Evolutionary conservation across 2,797 vertebrate species (phyloP), one percentile per base, ranked within the genome.

Genomic region (Silurus lanzhouensis): DNA sequence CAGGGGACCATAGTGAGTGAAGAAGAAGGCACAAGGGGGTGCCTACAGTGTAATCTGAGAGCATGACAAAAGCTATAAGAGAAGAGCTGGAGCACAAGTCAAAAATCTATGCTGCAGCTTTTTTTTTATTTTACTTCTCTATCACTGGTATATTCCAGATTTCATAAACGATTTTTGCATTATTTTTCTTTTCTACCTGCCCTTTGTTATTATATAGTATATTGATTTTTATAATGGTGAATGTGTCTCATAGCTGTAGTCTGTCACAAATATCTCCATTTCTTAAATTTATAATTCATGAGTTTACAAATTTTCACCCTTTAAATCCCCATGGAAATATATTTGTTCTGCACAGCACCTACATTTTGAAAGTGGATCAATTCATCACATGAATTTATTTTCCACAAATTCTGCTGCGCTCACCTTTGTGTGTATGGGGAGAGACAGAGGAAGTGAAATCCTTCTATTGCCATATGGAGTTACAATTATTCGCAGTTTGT

Each of bases 311-410:
- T 91, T 92, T 91, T 83, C 86, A 87, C 88, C 88, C 89, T 83
- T 83, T 88, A 87, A 89, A 90, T 91, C 92, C 92, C 92, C 86
- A 84, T 87, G 87, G 92, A 92, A 91, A 91, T 92, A 88, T 93
- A 92, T 94, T 94, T 94, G 93, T 92, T 94, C 91, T 92, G 92
- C 86, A 76, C 91, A 91, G 87, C 89, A 91, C 90, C 92, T 92
- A 92, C 91, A 92, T 92, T 93, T 92, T 93, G 90, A 89, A 89
- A 89, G 60, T 80, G 88, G 79, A 94, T 94, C 93, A 89, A 94
- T 94, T 94, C 91, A 94, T 94, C 93, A 92, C 91, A 89, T 89
- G 89, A 91, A 92, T 92, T 90, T 92, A 89, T 92, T 94, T 93
- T 92, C 89, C 89, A 79, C 91, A 90, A 88, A 88, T 87, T 91